Percentiles rank a stretch among this genome's conserved stretches.
These are phyloP conservation scores for Odontomyia ornata DNA, from an alignment of 2,888 invertebrate species.

Conservation along the genomic window DNA sequence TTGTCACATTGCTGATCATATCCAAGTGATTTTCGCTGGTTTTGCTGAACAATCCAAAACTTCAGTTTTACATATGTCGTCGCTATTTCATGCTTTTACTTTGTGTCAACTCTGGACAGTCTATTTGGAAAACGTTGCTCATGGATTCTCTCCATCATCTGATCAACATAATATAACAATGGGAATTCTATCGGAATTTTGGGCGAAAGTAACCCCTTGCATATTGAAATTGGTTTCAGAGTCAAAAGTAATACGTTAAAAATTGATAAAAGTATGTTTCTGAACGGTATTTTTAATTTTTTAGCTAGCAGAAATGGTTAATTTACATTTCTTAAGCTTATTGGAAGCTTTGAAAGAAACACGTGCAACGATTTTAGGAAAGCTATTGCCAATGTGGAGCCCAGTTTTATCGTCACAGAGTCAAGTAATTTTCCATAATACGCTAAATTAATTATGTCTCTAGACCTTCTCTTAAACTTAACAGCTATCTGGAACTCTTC, in stretches of 20 bases:
- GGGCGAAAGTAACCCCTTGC: constrained; percentile 97
- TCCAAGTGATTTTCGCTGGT: constrained; percentile 93
- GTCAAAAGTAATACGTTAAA: constrained; percentile 81
- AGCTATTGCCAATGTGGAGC: constrained; percentile 94
- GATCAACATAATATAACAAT: constrained; percentile 79
- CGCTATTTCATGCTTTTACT: constrained; percentile 95
- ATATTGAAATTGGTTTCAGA: constrained; percentile 91
- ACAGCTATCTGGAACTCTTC: constrained; percentile 88
- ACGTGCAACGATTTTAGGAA: constrained; percentile 90
- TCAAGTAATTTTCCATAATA: constrained; percentile 65
- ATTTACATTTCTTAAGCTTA: constrained; percentile 93
- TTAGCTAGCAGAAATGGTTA: constrained; percentile 96
- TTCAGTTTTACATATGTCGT: constrained; percentile 93
- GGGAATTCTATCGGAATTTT: constrained; percentile 94
- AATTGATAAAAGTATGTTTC: not conserved
- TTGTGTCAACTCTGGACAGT: constrained; percentile 99
- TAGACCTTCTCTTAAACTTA: constrained; percentile 49
- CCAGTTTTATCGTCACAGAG: constrained; percentile 94
- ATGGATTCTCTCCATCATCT: constrained; percentile 70
- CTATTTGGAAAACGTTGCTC: constrained; percentile 90
- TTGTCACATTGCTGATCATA: constrained; percentile 95
- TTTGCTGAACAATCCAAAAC: constrained; percentile 96
- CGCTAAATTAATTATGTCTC: not conserved
- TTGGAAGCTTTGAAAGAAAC: constrained; percentile 95
- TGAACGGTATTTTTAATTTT: constrained; percentile 51